Evolutionary conservation across 2,888 invertebrate genomes (phyloP).

Genomic region (Nipponacmea schrenckii): DNA sequence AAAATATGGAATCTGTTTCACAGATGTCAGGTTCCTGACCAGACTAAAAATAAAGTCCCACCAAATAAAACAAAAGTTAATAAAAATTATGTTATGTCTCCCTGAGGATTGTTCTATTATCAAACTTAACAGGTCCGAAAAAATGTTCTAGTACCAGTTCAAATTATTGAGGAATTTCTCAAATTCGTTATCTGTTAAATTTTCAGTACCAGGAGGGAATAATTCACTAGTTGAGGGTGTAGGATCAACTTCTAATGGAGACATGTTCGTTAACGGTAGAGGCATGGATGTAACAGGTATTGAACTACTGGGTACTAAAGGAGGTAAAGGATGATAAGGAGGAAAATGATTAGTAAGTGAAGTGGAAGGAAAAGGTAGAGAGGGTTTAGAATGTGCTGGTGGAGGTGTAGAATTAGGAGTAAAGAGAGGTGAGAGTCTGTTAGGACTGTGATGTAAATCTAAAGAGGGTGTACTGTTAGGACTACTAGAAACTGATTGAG

Average conservation of each 20-base stretch:
- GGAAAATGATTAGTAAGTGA: conserved; percentile 4
- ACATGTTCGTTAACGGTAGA: conserved; percentile 25
- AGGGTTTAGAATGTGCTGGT: conserved; percentile 13
- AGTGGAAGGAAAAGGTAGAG: conserved; percentile 27
- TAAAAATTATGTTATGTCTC: too few relatives aligned
- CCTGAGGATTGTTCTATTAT: too few relatives aligned
- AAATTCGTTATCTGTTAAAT: conserved; percentile 49
- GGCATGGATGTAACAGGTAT: neutral
- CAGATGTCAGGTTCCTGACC: too few relatives aligned
- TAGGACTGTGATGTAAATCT: conserved; percentile 33
- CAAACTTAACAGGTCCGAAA: too few relatives aligned
- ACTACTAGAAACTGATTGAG: conserved; percentile 28
- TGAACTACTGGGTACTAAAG: neutral
- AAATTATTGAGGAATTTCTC: conserved; percentile 56
- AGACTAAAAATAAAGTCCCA: too few relatives aligned
- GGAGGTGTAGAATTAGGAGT: conserved; percentile 27
- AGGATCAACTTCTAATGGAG: conserved; percentile 26
- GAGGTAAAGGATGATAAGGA: neutral
- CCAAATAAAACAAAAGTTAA: too few relatives aligned
- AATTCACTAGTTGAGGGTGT: conserved; percentile 13
- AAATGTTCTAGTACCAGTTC: conserved; percentile 29
- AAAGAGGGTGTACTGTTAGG: conserved; percentile 28
- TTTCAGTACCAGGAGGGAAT: conserved; percentile 25
- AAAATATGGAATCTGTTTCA: too few relatives aligned
- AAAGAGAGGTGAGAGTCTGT: conserved; percentile 33